Conservation (phyloP, 92 coral and sea anemone genomes). For the Plumapathes pennacea region DNA sequence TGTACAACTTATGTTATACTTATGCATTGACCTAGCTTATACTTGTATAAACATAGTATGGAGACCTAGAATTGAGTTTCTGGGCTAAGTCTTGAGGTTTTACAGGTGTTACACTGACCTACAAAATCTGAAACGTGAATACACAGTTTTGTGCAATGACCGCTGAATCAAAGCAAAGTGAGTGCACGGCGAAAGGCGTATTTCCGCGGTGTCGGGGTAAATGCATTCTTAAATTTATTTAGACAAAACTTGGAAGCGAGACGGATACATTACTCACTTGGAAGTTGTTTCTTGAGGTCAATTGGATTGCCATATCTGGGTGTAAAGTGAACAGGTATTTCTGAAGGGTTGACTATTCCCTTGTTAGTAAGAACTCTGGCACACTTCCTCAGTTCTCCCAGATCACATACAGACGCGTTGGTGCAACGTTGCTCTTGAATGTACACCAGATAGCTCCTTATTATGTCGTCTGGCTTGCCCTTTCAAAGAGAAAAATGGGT, state of each 20-base stretch:
- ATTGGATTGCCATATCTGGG: slow-evolving; percentile 66
- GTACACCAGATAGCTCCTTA: slow-evolving; percentile 71
- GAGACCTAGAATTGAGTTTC: too few species aligned
- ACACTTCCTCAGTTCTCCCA: slow-evolving; percentile 73
- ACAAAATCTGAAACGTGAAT: too few species aligned
- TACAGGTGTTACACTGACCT: too few species aligned
- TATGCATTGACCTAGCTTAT: too few species aligned
- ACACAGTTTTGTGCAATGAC: too few species aligned
- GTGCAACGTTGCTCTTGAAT: slow-evolving; percentile 60
- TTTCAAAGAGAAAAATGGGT: slow-evolving; percentile 9
- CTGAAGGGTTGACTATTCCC: slow-evolving; percentile 62
- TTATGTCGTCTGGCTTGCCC: slow-evolving; percentile 54
- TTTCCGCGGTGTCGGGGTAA: too few species aligned
- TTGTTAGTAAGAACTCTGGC: slow-evolving; percentile 74
- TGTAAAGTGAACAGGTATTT: slow-evolving; percentile 73
- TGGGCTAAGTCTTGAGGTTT: too few species aligned
- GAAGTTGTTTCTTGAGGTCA: slow-evolving; percentile 54
- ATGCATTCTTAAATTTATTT: not conserved
- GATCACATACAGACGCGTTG: slow-evolving; percentile 66
- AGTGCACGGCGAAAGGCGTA: too few species aligned
- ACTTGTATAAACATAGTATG: too few species aligned
- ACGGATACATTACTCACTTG: slow-evolving; percentile 52
- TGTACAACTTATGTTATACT: too few species aligned
- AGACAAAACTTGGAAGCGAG: not conserved
- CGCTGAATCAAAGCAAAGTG: too few species aligned